These are phyloP conservation scores for Saccopteryx bilineata DNA, from an alignment of 2,113 vertebrate genomes.

Conservation along the genomic window DNA sequence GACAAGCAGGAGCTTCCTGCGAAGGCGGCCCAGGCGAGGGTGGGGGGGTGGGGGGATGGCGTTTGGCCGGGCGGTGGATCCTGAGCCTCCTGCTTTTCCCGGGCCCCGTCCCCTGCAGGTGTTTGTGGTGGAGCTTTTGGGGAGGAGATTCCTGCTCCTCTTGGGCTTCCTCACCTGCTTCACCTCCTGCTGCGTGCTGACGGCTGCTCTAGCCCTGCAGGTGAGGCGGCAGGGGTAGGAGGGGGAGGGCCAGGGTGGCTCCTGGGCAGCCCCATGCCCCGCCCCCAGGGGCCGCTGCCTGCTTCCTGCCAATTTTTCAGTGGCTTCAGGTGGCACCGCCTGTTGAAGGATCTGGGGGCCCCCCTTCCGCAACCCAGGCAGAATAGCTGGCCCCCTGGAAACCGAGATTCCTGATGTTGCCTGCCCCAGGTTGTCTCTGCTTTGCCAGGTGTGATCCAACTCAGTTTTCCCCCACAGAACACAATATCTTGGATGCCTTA, in stretches of 20 bases:
- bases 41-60: accelerated
- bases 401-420: background rate
- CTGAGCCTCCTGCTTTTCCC: background rate
- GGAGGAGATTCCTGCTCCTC: conserved; percentile 92
- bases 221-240: conserved; percentile 82
- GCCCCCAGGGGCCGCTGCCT: background rate
- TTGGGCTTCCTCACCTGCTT: conserved; percentile 93
- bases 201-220: conserved; percentile 92
- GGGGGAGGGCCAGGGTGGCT: background rate
- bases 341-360: background rate
- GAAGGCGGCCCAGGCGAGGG: accelerated
- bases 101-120: conserved; percentile 85
- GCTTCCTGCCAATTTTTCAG: too few relatives aligned
- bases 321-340: background rate
- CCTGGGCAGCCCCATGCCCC: accelerated
- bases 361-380: background rate
- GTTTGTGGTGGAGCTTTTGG: conserved; percentile 93
- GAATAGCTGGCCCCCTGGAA: too few relatives aligned
- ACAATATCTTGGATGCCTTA: conserved; percentile 92
- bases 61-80: background rate
- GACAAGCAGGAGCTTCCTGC: background rate
- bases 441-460: background rate
- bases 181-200: conserved; percentile 90
- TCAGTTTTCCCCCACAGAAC: conserved; percentile 52
- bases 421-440: accelerated